These are phyloP conservation scores for Triplophysa yarkandensis DNA, from an alignment of 2,797 vertebrate genomes.

Conservation along the genomic window DNA sequence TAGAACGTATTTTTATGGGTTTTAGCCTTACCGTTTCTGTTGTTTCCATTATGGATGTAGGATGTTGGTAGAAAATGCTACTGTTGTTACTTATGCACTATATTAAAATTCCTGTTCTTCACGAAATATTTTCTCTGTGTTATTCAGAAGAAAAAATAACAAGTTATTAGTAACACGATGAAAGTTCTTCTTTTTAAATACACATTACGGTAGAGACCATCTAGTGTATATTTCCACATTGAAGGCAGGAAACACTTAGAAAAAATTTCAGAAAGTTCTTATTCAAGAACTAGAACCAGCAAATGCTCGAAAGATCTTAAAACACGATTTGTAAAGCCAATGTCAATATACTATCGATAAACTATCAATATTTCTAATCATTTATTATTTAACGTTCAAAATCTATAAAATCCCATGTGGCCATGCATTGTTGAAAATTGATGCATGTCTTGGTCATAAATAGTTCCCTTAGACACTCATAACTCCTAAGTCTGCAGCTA, in stretches of 20 bases:
- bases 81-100: slow-evolving; percentile 1
- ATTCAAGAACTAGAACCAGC: slow-evolving; percentile 4
- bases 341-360: not conserved
- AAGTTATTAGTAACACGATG: too few relatives aligned
- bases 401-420: not conserved
- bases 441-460: not conserved
- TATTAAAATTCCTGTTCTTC: slow-evolving; percentile 23
- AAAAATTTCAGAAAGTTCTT: slow-evolving; percentile 31
- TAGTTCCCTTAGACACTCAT: not conserved
- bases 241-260: slow-evolving; percentile 11
- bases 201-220: too few relatives aligned
- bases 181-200: too few relatives aligned
- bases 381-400: not conserved
- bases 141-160: too few relatives aligned
- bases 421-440: not conserved
- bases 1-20: not conserved
- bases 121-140: too few relatives aligned
- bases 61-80: not conserved
- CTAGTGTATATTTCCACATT: too few relatives aligned
- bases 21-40: not conserved
- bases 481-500: not conserved
- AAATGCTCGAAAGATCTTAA: slow-evolving; percentile 28
- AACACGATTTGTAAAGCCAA: not conserved
- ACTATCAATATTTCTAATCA: not conserved
- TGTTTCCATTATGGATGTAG: slow-evolving; percentile 1